Evolutionary conservation across 2,888 invertebrate genomes (phyloP), one percentile per base, ranked within the genome.

Genomic region (Melieria picta): DNA sequence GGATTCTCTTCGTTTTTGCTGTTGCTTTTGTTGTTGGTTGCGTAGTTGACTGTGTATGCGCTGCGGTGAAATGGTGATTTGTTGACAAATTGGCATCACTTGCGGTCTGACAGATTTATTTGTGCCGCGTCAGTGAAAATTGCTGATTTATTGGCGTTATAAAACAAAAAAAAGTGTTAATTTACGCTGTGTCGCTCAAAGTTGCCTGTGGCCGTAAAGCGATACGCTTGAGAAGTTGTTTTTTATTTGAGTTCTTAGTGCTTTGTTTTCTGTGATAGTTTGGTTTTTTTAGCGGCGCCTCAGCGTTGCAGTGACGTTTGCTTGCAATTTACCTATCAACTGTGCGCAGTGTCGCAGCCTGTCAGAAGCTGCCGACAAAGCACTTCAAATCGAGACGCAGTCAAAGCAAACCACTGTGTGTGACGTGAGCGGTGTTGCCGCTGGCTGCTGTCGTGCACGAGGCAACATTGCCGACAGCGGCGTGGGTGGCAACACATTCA

Each of bases 1-100:
- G 13, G n/a, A 45, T 58, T 64, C 52, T 16, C n/a, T 57, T 4
- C 13, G 0, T 30, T 30, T n/a, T 7, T 66, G 10, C 7, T 13
- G 7, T 4, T 58, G 2, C 3, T n/a, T 16, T 16, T 47, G 7
- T 30, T 4, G 7, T 9, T 47, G 11, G 9, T 11, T 56, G 56
- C 16, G 13, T 56, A 56, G 13, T 30, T 0, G 2, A n/a, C 16
- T 72, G 65, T 13, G 50, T 56, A 70, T 70, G 68, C 65, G 43
- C 4, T 42, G 52, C n/a, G 57, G 66, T 56, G 67, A 58, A 43
- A 43, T 43, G 75, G 74, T 69, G 72, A 73, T 76, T 71, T 72
- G 75, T 64, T 79, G 79, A 79, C 79, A 79, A 79, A 79, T 79
- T 78, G 76, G 73, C 75, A 76, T 77, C 79, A 76, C 74, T 76